Evolutionary conservation across 2,113 vertebrate species (phyloP).

Genomic region (Delphinus delphis): DNA sequence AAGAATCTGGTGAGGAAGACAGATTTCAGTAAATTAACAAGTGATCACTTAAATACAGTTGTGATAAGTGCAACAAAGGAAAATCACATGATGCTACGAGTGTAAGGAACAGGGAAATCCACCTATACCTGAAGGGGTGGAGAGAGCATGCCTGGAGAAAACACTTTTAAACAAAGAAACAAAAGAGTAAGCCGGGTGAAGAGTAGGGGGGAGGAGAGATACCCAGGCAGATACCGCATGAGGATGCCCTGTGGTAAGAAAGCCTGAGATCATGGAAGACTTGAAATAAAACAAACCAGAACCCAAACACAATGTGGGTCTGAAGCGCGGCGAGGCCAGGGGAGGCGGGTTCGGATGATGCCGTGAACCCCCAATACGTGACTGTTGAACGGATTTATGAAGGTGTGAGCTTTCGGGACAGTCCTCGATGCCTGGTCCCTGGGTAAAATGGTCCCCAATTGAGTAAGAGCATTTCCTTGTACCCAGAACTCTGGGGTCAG

Average conservation of each 20-base stretch:
- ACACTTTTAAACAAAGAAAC: not conserved
- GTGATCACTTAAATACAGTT: not conserved
- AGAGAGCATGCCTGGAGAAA: not conserved
- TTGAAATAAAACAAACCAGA: not conserved
- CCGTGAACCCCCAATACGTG: not conserved
- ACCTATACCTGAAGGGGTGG: not conserved
- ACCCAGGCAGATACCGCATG: not conserved
- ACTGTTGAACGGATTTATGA: fast-evolving
- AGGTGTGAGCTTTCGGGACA: not conserved
- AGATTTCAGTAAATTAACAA: not conserved
- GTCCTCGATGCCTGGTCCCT: not conserved
- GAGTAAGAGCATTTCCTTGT: not conserved
- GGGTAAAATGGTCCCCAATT: not conserved
- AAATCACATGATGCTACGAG: fast-evolving
- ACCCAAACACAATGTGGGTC: not conserved
- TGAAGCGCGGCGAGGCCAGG: fast-evolving
- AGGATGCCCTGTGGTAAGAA: not conserved
- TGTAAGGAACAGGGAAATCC: not conserved
- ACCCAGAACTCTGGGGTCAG: not conserved
- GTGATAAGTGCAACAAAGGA: not conserved
- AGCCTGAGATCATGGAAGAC: not conserved
- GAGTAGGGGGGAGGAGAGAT: not conserved
- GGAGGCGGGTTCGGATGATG: fast-evolving
- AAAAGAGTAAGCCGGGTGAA: not conserved
- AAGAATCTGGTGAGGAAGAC: not conserved